These are phyloP conservation scores for Caenorhabditis inopinata DNA, from an alignment of 1,140 invertebrate species.

Conservation along the genomic window DNA sequence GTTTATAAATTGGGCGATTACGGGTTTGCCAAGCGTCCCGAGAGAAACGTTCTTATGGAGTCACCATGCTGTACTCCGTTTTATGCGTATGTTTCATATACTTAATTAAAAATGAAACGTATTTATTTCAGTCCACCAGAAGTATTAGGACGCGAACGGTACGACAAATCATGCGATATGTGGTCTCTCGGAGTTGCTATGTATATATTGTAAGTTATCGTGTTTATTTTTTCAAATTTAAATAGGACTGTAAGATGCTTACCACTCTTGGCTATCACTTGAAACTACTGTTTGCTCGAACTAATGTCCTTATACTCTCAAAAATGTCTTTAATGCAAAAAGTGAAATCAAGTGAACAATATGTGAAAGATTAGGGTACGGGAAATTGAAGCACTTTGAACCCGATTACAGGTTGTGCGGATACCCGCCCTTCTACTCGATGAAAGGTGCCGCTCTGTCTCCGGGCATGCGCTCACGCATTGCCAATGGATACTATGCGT, in stretches of 20 bases:
- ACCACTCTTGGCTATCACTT: neutral
- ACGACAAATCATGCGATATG: conserved; percentile 97
- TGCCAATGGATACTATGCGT: conserved; percentile 88
- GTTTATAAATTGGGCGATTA: conserved; percentile 95
- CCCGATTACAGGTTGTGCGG: conserved; percentile 78
- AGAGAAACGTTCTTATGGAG: conserved; percentile 79
- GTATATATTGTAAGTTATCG: conserved; percentile 84
- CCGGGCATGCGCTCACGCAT: conserved; percentile 97
- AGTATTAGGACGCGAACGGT: conserved; percentile 92
- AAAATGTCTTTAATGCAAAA: neutral
- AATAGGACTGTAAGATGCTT: neutral
- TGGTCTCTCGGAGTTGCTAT: conserved; percentile 97
- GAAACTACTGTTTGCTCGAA: neutral
- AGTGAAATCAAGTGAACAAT: neutral
- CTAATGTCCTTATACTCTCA: neutral
- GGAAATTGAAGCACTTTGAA: conserved; percentile 25
- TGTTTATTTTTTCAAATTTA: conserved; percentile 39
- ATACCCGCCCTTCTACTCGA: conserved; percentile 95
- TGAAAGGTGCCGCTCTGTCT: conserved; percentile 90
- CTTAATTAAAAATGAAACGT: neutral
- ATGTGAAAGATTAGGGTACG: neutral
- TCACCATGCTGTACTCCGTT: conserved; percentile 98
- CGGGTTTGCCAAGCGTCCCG: conserved; percentile 94
- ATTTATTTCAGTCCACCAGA: conserved; percentile 76
- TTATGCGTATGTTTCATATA: conserved; percentile 74